A percentile compares a stretch with the other conserved stretches of the same genome.
Conservation (phyloP, 2,888 invertebrate genomes). For the Eristalinus sepulchralis region DNA sequence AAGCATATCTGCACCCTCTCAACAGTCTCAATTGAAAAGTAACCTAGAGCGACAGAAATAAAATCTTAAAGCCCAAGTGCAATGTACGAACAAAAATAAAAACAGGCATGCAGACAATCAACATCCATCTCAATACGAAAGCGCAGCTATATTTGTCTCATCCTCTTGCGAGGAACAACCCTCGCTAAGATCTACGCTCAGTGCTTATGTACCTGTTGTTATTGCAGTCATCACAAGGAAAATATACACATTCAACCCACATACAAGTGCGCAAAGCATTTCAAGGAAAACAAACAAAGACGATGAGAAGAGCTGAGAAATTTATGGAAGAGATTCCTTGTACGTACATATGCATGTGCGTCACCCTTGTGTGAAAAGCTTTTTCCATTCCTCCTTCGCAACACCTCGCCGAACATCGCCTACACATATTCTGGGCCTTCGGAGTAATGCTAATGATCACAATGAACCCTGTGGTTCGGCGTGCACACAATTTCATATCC, state of each 20-base stretch:
- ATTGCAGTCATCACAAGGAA: neutral
- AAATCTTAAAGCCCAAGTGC: neutral
- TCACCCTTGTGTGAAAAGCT: conserved; percentile 57
- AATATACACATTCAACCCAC: neutral
- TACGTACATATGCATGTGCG: conserved; percentile 10
- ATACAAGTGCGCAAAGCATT: neutral
- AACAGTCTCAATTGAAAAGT: neutral
- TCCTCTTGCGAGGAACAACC: neutral
- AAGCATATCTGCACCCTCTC: neutral
- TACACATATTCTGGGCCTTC: neutral
- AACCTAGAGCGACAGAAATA: neutral
- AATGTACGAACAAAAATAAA: neutral
- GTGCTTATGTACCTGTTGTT: conserved; percentile 36
- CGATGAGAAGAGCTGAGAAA: conserved; percentile 21
- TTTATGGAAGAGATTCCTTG: conserved; percentile 30
- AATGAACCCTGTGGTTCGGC: conserved; percentile 57
- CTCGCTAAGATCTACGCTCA: conserved; percentile 6
- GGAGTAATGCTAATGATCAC: conserved; percentile 54
- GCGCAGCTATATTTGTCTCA: neutral
- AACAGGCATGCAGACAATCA: neutral
- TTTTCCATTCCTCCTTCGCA: neutral
- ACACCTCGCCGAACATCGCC: neutral
- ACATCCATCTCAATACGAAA: neutral
- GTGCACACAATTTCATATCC: conserved; percentile 23
- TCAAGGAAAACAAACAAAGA: conserved; percentile 44